Percentiles rank a stretch among this genome's conserved stretches.
These are phyloP conservation scores for Bugulina stolonifera DNA, from an alignment of 2,888 invertebrate species.

Conservation along the genomic window DNA sequence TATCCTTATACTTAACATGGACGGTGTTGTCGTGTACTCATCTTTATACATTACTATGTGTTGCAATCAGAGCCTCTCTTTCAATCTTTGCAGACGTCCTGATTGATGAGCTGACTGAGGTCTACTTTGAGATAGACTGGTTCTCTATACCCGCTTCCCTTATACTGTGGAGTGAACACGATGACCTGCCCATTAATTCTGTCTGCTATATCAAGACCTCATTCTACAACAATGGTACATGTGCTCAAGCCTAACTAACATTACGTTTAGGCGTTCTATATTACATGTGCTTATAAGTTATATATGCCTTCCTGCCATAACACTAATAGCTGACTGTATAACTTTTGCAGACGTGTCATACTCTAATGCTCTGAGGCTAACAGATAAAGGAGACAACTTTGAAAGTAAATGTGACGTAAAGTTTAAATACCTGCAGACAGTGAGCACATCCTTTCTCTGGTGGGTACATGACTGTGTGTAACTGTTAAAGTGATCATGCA, in stretches of 20 bases:
- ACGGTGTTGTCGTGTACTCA: no score
- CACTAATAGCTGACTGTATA: no score
- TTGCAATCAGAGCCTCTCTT: no score
- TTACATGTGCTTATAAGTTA: no score
- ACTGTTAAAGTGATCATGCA: no score
- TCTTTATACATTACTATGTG: no score
- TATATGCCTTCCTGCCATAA: no score
- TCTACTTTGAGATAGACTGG: slow-evolving; percentile 11
- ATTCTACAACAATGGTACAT: slow-evolving; percentile 18
- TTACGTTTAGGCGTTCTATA: no score
- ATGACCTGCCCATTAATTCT: not conserved
- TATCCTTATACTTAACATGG: no score
- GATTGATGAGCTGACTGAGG: slow-evolving; percentile 18
- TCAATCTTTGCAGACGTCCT: not conserved
- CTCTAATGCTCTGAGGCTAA: not conserved
- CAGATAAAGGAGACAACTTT: slow-evolving; percentile 23
- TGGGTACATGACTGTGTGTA: not conserved
- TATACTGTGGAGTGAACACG: not conserved
- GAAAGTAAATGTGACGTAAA: slow-evolving; percentile 12
- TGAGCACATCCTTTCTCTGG: slow-evolving; percentile 23
- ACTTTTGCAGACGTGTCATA: slow-evolving; percentile 6
- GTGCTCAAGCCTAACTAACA: no score
- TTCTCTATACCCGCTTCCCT: not conserved
- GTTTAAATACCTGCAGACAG: slow-evolving; percentile 9
- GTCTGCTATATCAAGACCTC: slow-evolving; percentile 16